Conservation (phyloP, 2,888 invertebrate species). For the Steromphala cineraria region DNA sequence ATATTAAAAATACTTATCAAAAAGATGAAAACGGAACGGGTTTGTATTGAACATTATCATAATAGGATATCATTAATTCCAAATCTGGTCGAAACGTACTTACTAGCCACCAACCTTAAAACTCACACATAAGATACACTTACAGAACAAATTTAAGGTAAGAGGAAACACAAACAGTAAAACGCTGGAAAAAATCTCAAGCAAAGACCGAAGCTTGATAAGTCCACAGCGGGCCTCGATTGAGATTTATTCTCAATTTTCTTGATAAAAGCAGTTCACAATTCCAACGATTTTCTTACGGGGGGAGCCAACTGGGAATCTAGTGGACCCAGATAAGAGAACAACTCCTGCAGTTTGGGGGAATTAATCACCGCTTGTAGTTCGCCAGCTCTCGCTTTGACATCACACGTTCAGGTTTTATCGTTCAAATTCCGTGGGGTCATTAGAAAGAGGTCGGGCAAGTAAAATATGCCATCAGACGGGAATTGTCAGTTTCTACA, state of each 20-base stretch:
- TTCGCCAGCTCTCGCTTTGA: neutral
- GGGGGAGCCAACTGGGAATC: neutral
- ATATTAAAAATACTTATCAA: too few relatives aligned
- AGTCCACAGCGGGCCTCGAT: neutral
- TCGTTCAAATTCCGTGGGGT: neutral
- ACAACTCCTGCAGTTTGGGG: neutral
- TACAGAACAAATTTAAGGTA: too few relatives aligned
- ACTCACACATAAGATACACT: too few relatives aligned
- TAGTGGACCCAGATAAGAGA: neutral
- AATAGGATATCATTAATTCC: too few relatives aligned
- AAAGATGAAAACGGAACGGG: too few relatives aligned
- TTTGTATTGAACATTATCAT: too few relatives aligned
- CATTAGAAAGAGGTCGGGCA: neutral
- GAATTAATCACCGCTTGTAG: neutral
- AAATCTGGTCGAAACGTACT: too few relatives aligned
- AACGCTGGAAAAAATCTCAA: neutral
- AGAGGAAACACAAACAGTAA: neutral
- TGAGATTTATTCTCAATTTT: constrained; percentile 3
- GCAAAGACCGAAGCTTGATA: neutral
- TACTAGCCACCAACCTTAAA: too few relatives aligned
- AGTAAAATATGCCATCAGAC: neutral
- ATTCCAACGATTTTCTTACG: neutral
- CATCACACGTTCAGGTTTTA: neutral
- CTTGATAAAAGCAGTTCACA: neutral
- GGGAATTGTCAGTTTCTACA: neutral